Conservation (phyloP, 2,888 invertebrate genomes). For the Plutella xylostella region DNA sequence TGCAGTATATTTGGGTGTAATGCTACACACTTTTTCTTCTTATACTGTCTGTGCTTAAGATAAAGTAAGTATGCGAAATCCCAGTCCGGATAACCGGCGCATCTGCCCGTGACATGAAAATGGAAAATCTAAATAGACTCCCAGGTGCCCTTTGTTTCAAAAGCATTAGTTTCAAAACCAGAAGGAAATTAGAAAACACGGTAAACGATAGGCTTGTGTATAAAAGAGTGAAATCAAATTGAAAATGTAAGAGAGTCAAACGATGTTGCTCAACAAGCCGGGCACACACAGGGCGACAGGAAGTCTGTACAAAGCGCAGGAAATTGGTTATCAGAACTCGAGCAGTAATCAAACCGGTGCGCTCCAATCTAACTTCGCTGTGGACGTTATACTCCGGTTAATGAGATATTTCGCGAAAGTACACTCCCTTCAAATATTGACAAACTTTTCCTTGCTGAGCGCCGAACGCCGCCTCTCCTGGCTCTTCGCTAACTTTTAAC, state of each 20-base stretch:
- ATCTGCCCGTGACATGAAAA: no score
- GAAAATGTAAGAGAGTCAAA: slow-evolving; percentile 19
- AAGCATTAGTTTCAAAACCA: slow-evolving; percentile 1
- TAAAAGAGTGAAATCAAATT: slow-evolving; percentile 40
- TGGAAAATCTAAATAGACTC: no score
- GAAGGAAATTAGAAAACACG: slow-evolving; percentile 6
- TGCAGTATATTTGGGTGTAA: background rate
- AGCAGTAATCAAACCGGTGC: slow-evolving; percentile 42
- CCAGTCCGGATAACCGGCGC: no score
- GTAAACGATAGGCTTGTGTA: background rate
- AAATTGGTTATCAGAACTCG: slow-evolving; percentile 62
- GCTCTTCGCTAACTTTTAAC: slow-evolving; percentile 34
- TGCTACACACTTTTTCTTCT: no score
- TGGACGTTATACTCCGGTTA: slow-evolving; percentile 34
- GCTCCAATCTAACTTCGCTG: slow-evolving; percentile 54
- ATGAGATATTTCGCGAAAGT: slow-evolving; percentile 47
- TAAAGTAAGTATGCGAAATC: no score
- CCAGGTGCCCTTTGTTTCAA: no score
- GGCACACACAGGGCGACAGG: slow-evolving; percentile 27
- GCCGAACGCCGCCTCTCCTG: slow-evolving; percentile 21
- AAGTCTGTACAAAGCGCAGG: slow-evolving; percentile 54
- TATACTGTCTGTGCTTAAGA: no score
- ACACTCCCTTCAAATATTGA: slow-evolving; percentile 39
- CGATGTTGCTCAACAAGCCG: background rate
- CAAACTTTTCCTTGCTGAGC: slow-evolving; percentile 28